phyloP scores from a whole-genome alignment of 2,888 invertebrate genomes.

The Muscina levida region DNA sequence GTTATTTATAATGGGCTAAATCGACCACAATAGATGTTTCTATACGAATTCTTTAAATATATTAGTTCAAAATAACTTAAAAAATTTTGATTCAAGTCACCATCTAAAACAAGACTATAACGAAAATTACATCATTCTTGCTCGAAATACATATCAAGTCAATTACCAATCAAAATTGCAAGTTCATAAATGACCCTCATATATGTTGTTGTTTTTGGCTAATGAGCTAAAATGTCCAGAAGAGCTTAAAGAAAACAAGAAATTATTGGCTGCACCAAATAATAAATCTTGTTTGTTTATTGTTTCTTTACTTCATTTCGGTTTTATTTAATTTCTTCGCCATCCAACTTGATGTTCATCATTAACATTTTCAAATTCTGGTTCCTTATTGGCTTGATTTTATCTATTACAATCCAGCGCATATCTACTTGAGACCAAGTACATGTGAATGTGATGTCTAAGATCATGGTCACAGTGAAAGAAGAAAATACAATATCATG shows the following conservation, averaged over 20 bases:
- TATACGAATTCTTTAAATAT: too few species aligned
- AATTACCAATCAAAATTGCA: too few species aligned
- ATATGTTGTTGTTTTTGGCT: too few species aligned
- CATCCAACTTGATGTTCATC: conserved; percentile 38
- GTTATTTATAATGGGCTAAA: too few species aligned
- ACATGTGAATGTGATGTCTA: conserved; percentile 38
- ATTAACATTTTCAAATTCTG: conserved; percentile 38
- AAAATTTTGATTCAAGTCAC: too few species aligned
- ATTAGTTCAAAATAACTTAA: too few species aligned
- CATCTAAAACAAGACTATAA: too few species aligned
- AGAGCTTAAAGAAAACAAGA: background rate
- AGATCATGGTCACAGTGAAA: conserved; percentile 48
- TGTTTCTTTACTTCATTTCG: conserved; percentile 34
- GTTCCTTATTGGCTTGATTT: background rate
- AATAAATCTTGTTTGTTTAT: conserved; percentile 51
- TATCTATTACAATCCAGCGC: background rate
- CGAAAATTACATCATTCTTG: too few species aligned
- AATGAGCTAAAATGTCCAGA: conserved; percentile 31
- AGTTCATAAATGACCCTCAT: too few species aligned
- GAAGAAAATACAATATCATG: conserved; percentile 1
- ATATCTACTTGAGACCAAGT: background rate
- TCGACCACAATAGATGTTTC: too few species aligned
- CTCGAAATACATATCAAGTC: too few species aligned
- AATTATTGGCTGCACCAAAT: conserved; percentile 45
- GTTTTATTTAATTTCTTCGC: conserved; percentile 14